Base-by-base conservation (phyloP, 2,113 vertebrate species). In the Coptodon rendalli region DNA sequence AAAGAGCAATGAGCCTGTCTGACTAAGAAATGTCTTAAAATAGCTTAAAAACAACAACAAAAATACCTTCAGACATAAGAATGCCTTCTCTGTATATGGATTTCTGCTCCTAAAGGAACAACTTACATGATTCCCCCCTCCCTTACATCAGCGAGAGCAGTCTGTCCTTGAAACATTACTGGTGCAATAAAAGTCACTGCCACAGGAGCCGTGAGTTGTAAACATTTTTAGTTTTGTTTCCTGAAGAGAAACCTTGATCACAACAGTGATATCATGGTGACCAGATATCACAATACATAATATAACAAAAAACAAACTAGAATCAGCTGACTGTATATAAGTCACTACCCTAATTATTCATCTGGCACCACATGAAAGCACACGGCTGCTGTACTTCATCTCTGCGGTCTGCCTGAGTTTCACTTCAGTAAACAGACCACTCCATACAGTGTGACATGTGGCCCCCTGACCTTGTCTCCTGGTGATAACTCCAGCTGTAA, bases 391-490 rank as follows among this genome's bases (percentile, higher is more conserved):
- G 27, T 29, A 45, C 81, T 45, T 85, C 59, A 34, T 29, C 76
- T 59, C 17, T 48, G 68, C 7, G 5, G 6, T 86, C 87, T 84
- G 12, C 88, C 85, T 87, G 83, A 87, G 91, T 89, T 93, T 90
- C 82, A 89, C 86, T 82, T 89, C 89, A 90, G 86, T 83, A 93
- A 94, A 89, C 82, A 94, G 71, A 84, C 52, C 24, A 22, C 36
- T 89, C 85, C 48, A 79, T 71, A 82, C 59, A 90, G 68, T 56
- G 54, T 48, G 87, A 92, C 85, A 84, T 80, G 86, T 61, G 83
- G 11, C 81, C 89, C 66, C 40, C 53, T 93, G 91, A 95, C 93
- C 94, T 90, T 66, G 82, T 86, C 85, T 85, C 85, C 80, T 82
- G 80, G 52, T 82, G 88, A 91, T 90, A 93, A 86, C 66, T 90